A percentile compares a stretch with the other conserved stretches of the same genome.
Evolutionary conservation across 2,113 vertebrate species (phyloP).

Genomic region (Alethe castanea): DNA sequence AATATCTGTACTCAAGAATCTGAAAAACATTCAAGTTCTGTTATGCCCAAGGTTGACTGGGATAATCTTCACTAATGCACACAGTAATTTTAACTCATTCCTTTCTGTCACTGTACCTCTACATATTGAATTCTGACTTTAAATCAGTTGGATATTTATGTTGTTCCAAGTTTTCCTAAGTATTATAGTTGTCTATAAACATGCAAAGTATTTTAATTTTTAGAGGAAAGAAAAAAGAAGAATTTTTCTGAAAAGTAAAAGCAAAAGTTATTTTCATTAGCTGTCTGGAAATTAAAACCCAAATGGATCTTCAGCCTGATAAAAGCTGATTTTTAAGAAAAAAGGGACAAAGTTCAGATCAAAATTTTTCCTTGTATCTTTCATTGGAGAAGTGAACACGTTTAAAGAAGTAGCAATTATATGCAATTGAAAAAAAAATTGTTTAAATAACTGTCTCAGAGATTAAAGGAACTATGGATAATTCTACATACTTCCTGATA

Average conservation of each 20-base stretch:
- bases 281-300: not conserved
- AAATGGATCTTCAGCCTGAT: not conserved
- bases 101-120: not conserved
- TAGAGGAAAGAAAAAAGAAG: not conserved
- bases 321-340: not conserved
- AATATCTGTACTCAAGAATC: not conserved
- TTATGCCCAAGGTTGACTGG: not conserved
- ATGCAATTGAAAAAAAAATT: rapidly evolving
- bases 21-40: not conserved
- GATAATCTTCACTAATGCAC: not conserved
- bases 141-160: not conserved
- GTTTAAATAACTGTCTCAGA: not conserved
- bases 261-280: not conserved
- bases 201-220: not conserved
- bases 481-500: not conserved
- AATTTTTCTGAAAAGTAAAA: not conserved
- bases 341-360: not conserved
- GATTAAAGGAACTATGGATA: not conserved
- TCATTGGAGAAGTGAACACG: not conserved
- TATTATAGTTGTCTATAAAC: not conserved
- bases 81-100: not conserved
- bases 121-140: not conserved
- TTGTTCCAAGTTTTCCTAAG: not conserved
- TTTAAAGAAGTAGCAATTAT: not conserved
- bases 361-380: not conserved